phyloP scores from a whole-genome alignment of 2,888 invertebrate species.

The Pterostichus madidus region DNA sequence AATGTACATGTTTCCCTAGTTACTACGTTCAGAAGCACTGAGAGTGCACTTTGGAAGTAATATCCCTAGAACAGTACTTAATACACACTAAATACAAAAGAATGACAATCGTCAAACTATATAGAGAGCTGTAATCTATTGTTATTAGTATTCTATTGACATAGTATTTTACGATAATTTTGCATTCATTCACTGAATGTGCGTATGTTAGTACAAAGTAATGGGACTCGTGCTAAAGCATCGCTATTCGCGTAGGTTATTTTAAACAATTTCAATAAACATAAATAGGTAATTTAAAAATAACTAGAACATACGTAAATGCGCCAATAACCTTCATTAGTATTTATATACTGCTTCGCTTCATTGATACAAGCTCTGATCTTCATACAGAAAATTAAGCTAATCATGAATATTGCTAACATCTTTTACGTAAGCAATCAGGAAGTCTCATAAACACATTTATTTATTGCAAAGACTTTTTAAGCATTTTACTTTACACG shows the following conservation, averaged over 20 bases:
- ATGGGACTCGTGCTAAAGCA: conserved; percentile 6
- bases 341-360: conserved; percentile 27
- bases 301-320: conserved; percentile 49
- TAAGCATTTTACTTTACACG: too few relatives aligned
- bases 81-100: not conserved
- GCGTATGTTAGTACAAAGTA: conserved; percentile 1
- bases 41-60: too few relatives aligned
- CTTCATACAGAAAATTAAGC: conserved; percentile 1
- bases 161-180: conserved; percentile 36
- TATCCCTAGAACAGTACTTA: too few relatives aligned
- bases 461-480: too few relatives aligned
- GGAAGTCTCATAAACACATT: too few relatives aligned
- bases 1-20: conserved; percentile 2
- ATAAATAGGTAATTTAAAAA: conserved; percentile 31
- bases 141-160: conserved; percentile 43
- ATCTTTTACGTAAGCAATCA: not conserved
- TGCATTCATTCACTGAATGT: conserved; percentile 5
- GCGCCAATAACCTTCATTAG: conserved; percentile 40
- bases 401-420: conserved; percentile 4
- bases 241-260: conserved; percentile 15
- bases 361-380: conserved; percentile 11
- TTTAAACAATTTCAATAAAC: conserved; percentile 16
- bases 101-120: not conserved
- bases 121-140: conserved; percentile 13
- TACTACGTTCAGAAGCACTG: not conserved